Conservation (phyloP, 2,113 vertebrate species). For the Balaenoptera acutorostrata region DNA sequence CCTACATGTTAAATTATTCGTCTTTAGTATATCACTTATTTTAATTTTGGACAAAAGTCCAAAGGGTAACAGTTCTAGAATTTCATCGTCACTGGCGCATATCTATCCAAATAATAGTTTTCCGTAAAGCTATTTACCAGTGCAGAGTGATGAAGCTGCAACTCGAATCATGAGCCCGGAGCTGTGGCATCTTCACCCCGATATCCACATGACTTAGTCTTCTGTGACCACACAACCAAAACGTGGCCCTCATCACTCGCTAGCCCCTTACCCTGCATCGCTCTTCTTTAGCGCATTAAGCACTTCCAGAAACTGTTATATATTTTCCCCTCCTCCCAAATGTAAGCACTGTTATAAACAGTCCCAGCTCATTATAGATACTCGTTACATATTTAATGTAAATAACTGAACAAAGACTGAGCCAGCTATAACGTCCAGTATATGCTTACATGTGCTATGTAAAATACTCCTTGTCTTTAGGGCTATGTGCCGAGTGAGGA, state of each 20-base stretch:
- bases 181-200: not conserved
- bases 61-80: not conserved
- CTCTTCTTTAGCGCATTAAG: not conserved
- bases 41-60: not conserved
- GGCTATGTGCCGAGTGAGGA: not conserved
- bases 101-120: not conserved
- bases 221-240: not conserved
- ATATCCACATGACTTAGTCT: not conserved
- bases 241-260: not conserved
- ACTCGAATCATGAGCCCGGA: not conserved
- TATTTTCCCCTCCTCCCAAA: not conserved
- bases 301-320: not conserved
- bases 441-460: not conserved
- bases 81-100: not conserved
- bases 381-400: not conserved
- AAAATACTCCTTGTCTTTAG: slow-evolving; percentile 3
- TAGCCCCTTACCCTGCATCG: not conserved
- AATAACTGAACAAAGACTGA: slow-evolving; percentile 19
- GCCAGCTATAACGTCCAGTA: not conserved
- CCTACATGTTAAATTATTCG: not conserved
- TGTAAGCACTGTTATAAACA: not conserved
- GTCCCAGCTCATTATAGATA: not conserved
- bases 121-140: not conserved
- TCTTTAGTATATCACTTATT: not conserved
- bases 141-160: not conserved